A percentile compares a stretch with the other conserved stretches of the same genome.
These are phyloP conservation scores for Mastomys coucha DNA, from an alignment of 2,113 vertebrate species.

Conservation along the genomic window DNA sequence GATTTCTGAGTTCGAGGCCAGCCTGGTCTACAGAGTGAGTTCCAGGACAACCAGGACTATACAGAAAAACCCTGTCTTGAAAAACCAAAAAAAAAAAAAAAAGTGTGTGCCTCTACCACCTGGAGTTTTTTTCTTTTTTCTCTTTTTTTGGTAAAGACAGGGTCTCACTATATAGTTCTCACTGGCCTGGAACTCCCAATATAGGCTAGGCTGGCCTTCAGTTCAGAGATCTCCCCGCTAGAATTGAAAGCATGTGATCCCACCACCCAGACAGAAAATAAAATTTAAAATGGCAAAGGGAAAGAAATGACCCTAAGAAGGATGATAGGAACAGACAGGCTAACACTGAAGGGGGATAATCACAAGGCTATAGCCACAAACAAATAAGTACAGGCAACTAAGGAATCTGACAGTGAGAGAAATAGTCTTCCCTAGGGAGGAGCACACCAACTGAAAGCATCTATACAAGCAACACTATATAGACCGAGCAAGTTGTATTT, in stretches of 20 bases:
- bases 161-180: neutral
- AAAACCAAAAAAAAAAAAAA: no score
- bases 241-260: neutral
- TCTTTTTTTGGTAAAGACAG: neutral
- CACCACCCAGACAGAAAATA: neutral
- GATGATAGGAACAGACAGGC: neutral
- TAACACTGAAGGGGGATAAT: neutral
- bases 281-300: conserved; percentile 18
- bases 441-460: neutral
- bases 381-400: neutral
- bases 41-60: no score
- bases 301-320: neutral
- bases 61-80: no score
- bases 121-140: neutral
- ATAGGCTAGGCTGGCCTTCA: neutral
- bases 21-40: no score
- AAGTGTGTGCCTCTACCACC: no score
- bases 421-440: neutral
- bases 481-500: neutral
- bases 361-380: neutral
- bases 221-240: neutral
- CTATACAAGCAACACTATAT: neutral
- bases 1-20: no score
- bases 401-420: neutral
- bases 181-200: neutral